Evolutionary conservation across 2,113 vertebrate species (phyloP).

Genomic region (Chlamydotis undulata): DNA sequence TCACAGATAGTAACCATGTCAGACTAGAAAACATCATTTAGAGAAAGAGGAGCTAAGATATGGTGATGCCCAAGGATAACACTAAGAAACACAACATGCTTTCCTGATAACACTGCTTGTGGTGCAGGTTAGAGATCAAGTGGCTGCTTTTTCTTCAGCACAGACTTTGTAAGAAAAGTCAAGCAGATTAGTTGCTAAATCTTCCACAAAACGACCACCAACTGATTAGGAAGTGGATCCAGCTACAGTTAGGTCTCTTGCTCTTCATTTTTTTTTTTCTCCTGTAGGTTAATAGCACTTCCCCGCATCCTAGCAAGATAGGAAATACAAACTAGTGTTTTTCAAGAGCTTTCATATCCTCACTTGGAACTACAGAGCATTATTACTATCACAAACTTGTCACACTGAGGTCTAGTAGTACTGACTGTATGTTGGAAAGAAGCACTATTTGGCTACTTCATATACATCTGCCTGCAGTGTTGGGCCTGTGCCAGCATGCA

Average conservation of each 20-base stretch:
- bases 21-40: background rate
- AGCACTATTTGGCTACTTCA: background rate
- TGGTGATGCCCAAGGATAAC: background rate
- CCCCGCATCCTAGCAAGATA: background rate
- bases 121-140: background rate
- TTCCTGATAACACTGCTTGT: background rate
- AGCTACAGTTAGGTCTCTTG: background rate
- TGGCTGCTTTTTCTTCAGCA: background rate
- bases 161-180: background rate
- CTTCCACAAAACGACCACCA: background rate
- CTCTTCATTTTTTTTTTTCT: background rate
- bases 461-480: slow-evolving; percentile 40
- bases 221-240: background rate
- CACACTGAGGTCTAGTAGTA: background rate
- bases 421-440: background rate
- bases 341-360: background rate
- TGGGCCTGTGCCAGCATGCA: slow-evolving; percentile 49
- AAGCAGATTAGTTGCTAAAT: background rate
- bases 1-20: background rate
- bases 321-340: background rate
- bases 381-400: slow-evolving; percentile 1
- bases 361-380: background rate
- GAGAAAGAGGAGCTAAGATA: background rate
- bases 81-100: background rate
- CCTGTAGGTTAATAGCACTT: background rate